phyloP scores from a whole-genome alignment of 2,888 invertebrate genomes.

The Drosophila mimica region DNA sequence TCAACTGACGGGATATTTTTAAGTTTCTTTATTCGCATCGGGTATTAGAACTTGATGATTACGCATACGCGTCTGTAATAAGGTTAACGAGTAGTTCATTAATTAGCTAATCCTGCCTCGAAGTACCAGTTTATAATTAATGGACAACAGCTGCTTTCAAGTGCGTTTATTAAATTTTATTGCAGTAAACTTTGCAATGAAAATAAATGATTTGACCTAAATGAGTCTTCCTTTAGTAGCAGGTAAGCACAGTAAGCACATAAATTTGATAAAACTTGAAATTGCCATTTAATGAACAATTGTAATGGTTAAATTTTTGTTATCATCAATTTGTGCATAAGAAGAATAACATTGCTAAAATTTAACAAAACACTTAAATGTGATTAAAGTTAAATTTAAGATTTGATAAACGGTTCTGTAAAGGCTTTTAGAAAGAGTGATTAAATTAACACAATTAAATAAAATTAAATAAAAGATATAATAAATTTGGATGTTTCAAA shows the following conservation, averaged over 20 bases:
- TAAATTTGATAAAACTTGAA: background rate
- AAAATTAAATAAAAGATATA: background rate
- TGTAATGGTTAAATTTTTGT: background rate
- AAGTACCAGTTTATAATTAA: background rate
- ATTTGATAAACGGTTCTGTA: background rate
- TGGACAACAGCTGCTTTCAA: background rate
- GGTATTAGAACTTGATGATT: conserved; percentile 23
- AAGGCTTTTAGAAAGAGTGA: too few species aligned
- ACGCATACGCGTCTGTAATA: background rate
- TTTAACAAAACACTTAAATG: background rate
- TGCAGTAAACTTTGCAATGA: background rate
- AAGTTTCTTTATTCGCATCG: background rate
- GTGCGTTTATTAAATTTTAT: background rate
- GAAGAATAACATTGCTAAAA: background rate
- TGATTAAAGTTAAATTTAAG: background rate
- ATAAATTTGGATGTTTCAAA: background rate
- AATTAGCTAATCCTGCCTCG: background rate
- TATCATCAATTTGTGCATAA: background rate
- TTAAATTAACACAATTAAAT: background rate
- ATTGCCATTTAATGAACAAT: background rate
- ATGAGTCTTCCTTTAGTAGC: background rate
- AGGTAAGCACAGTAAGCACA: background rate
- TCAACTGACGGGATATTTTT: conserved; percentile 36
- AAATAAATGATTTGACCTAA: background rate
- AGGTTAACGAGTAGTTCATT: background rate